phyloP scores from a whole-genome alignment of 2,888 invertebrate genomes.

The Eupithecia inturbata region DNA sequence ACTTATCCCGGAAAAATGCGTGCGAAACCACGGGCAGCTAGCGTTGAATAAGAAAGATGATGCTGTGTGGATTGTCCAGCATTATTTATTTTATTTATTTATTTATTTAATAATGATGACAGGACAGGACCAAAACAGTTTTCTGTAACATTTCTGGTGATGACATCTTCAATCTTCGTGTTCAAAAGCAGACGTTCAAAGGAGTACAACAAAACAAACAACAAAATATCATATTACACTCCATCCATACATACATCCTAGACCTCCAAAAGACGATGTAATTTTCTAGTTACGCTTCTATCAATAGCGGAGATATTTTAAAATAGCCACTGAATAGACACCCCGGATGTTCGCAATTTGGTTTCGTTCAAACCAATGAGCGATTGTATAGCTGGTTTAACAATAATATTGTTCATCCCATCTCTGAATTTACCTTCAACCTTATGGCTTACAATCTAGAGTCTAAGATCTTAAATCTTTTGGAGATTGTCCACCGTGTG shows the following conservation, averaged over 20 bases:
- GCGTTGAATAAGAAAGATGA: too few relatives aligned
- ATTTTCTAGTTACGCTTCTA: slow-evolving; percentile 69
- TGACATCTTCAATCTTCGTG: slow-evolving; percentile 9
- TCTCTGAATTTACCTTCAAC: slow-evolving; percentile 49
- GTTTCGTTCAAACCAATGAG: slow-evolving; percentile 79
- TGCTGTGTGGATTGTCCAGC: too few relatives aligned
- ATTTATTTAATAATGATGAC: neutral
- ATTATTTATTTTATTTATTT: too few relatives aligned
- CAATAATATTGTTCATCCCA: slow-evolving; percentile 82
- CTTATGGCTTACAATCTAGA: slow-evolving; percentile 7
- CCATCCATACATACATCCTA: slow-evolving; percentile 55
- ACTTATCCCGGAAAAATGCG: neutral
- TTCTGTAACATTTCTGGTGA: neutral
- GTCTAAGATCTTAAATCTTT: slow-evolving; percentile 34
- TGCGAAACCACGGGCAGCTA: neutral
- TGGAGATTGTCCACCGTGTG: slow-evolving; percentile 69
- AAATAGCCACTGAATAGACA: slow-evolving; percentile 71
- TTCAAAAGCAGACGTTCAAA: slow-evolving; percentile 15
- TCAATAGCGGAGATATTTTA: slow-evolving; percentile 60
- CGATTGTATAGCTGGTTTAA: slow-evolving; percentile 75
- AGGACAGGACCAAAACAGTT: neutral
- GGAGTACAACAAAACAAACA: slow-evolving; percentile 38
- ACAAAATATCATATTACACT: slow-evolving; percentile 61
- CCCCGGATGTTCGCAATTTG: slow-evolving; percentile 83
- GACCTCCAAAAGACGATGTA: slow-evolving; percentile 57